Evolutionary conservation across 2,797 vertebrate species (phyloP).

Genomic region (Phyllotis vaccarum): DNA sequence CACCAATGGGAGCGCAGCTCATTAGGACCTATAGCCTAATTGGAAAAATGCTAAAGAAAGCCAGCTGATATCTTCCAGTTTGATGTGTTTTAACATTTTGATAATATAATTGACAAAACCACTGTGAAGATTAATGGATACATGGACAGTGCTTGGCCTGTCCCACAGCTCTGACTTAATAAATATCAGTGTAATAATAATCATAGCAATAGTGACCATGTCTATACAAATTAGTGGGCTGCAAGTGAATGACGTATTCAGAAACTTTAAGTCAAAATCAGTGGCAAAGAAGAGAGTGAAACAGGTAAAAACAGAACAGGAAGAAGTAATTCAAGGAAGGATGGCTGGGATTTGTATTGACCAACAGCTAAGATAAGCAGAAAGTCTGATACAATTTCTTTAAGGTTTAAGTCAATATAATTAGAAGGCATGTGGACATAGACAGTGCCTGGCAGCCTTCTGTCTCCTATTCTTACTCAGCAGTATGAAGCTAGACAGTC

Average conservation of each 20-base stretch:
- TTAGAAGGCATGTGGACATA: neutral
- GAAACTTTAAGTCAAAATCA: neutral
- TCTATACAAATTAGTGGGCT: neutral
- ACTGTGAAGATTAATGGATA: neutral
- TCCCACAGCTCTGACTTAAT: neutral
- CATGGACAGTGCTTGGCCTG: neutral
- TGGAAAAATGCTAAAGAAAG: neutral
- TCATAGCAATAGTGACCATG: neutral
- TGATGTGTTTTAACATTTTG: neutral
- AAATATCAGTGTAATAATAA: neutral
- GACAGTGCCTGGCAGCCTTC: neutral
- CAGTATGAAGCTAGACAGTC: neutral
- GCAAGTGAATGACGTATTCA: neutral
- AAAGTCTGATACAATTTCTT: neutral
- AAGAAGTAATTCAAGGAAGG: neutral
- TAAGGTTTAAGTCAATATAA: neutral
- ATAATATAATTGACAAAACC: neutral
- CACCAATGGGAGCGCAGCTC: too few species aligned
- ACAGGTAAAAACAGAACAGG: neutral
- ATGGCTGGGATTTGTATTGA: neutral
- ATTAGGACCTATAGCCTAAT: neutral
- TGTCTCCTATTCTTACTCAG: neutral
- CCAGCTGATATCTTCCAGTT: neutral
- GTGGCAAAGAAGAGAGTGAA: neutral
- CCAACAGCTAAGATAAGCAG: neutral